Evolutionary conservation across 2,113 vertebrate genomes (phyloP).

Genomic region (Puffinus mauretanicus): DNA sequence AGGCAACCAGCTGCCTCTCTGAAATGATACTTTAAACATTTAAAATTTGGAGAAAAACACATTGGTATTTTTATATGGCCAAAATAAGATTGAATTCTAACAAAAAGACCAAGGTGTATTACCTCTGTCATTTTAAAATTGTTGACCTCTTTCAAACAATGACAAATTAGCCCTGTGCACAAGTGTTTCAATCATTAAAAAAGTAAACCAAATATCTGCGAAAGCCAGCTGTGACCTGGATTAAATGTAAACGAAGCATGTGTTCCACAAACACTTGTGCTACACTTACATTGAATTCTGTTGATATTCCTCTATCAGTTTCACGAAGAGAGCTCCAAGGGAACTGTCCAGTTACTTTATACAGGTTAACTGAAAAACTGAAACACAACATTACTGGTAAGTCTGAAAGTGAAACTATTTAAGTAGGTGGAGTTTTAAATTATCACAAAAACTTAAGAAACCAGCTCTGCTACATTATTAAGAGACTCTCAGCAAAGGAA

Average conservation of each 20-base stretch:
- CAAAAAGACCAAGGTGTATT: neutral
- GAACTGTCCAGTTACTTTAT: slow-evolving; percentile 96
- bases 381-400: neutral
- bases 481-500: neutral
- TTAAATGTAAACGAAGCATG: neutral
- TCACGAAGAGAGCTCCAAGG: slow-evolving; percentile 97
- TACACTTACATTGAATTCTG: slow-evolving; percentile 85
- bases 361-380: slow-evolving; percentile 91
- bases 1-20: neutral
- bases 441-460: neutral
- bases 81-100: neutral
- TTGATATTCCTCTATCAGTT: slow-evolving; percentile 90
- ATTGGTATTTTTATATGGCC: neutral
- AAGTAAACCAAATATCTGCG: neutral
- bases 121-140: neutral
- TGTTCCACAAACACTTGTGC: neutral
- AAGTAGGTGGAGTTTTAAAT: neutral
- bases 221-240: neutral
- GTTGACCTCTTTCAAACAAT: neutral
- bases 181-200: neutral
- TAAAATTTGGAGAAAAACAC: neutral
- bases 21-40: neutral
- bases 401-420: neutral
- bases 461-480: neutral
- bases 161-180: neutral